Percentiles rank a stretch among this genome's conserved stretches.
phyloP scores from a whole-genome alignment of 2,113 vertebrate species.

The Hippocampus barbouri region DNA sequence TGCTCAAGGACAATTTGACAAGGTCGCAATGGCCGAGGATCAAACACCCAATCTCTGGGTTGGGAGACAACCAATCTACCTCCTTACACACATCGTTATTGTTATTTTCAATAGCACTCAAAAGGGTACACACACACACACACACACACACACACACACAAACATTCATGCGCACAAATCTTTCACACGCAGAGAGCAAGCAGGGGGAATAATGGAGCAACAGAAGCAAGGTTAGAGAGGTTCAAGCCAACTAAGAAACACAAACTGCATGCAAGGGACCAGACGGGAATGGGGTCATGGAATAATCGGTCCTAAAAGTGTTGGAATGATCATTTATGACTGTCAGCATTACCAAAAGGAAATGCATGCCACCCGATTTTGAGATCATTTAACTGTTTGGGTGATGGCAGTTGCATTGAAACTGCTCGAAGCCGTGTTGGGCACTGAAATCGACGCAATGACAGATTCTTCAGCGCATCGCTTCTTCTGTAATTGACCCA shows the following conservation, averaged over 20 bases:
- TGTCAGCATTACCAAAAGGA: conserved; percentile 46
- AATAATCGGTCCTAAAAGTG: conserved; percentile 45
- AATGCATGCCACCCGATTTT: conserved; percentile 15
- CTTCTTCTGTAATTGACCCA: conserved; percentile 11
- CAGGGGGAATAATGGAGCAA: conserved; percentile 44
- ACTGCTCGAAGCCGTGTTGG: conserved; percentile 26
- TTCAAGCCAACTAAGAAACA: conserved; percentile 53
- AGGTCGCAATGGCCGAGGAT: too few species aligned
- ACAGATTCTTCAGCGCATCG: conserved; percentile 34
- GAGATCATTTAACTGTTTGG: conserved; percentile 27
- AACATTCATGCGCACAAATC: conserved; percentile 6
- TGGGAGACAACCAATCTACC: too few species aligned
- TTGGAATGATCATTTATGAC: conserved; percentile 49
- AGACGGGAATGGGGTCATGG: conserved; percentile 41
- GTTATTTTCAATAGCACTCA: not conserved
- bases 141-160: not conserved
- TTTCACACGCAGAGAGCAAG: conserved; percentile 59
- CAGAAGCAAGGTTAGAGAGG: conserved; percentile 56
- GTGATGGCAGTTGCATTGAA: conserved; percentile 31
- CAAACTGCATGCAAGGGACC: conserved; percentile 52
- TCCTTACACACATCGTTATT: too few species aligned
- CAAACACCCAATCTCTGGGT: too few species aligned
- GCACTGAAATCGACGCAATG: conserved; percentile 36
- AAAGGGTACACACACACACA: not conserved
- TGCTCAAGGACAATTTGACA: too few species aligned